A percentile compares a stretch with the other conserved stretches of the same genome.
phyloP scores from a whole-genome alignment of 2,888 invertebrate species.

The Cheilosia vulpina region DNA sequence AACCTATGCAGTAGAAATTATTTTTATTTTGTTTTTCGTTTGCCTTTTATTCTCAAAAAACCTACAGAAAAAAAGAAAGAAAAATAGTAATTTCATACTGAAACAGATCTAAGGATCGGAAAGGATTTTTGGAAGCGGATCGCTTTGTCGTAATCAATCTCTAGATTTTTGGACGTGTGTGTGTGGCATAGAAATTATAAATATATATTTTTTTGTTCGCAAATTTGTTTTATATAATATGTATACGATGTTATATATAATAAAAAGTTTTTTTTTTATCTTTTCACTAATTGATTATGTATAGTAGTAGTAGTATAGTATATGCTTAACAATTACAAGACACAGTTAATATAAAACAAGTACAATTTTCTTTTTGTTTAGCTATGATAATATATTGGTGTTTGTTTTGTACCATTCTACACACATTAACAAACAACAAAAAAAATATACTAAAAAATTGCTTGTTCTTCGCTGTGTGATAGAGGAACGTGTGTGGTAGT shows the following conservation, averaged over 20 bases:
- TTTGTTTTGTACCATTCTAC: slow-evolving; percentile 70
- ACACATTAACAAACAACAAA: slow-evolving; percentile 23
- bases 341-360: slow-evolving; percentile 72
- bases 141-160: slow-evolving; percentile 44
- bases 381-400: slow-evolving; percentile 54
- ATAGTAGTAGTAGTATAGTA: slow-evolving; percentile 71
- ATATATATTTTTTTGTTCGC: not conserved
- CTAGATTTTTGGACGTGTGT: slow-evolving; percentile 66
- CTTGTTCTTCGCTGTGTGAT: slow-evolving; percentile 52
- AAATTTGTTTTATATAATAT: slow-evolving; percentile 46
- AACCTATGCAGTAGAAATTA: slow-evolving; percentile 35
- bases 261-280: slow-evolving; percentile 42
- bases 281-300: slow-evolving; percentile 70
- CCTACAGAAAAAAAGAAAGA: slow-evolving; percentile 31
- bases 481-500: slow-evolving; percentile 44
- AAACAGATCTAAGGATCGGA: slow-evolving; percentile 62
- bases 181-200: slow-evolving; percentile 63
- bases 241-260: slow-evolving; percentile 62
- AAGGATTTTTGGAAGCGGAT: slow-evolving; percentile 64
- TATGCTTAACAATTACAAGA: slow-evolving; percentile 74
- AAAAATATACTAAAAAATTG: slow-evolving; percentile 21
- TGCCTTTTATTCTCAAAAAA: slow-evolving; percentile 35
- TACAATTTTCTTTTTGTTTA: slow-evolving; percentile 38
- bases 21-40: slow-evolving; percentile 39
- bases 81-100: not conserved